Evolutionary conservation across 2,797 vertebrate genomes (phyloP).

Genomic region (Otolemur crassicaudatus): DNA sequence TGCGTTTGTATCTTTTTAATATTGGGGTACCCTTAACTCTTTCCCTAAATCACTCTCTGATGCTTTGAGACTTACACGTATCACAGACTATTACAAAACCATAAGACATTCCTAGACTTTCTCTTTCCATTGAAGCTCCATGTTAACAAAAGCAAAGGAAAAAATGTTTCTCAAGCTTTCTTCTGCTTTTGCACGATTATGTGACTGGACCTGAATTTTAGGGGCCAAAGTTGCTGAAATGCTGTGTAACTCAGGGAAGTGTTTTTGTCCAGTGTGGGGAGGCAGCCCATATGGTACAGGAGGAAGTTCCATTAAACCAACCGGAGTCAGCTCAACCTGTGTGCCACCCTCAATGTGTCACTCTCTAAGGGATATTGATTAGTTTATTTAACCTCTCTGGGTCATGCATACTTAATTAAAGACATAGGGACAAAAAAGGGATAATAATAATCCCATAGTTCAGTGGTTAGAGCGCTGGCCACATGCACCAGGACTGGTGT

Average conservation of each 20-base stretch:
- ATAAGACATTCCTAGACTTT: not conserved
- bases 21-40: not conserved
- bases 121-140: not conserved
- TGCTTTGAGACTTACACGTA: not conserved
- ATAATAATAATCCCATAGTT: not conserved
- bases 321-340: not conserved
- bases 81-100: not conserved
- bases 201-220: conserved; percentile 14
- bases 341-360: not conserved
- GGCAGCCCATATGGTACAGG: not conserved
- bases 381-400: not conserved
- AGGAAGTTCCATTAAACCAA: not conserved
- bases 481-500: no score
- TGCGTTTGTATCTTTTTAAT: not conserved
- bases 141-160: not conserved
- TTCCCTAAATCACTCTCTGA: not conserved
- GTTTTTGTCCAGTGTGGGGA: not conserved
- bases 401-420: not conserved
- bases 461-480: no score
- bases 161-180: not conserved
- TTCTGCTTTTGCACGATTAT: not conserved
- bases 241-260: not conserved
- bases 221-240: not conserved
- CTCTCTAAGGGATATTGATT: not conserved
- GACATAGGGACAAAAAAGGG: not conserved